Conservation (phyloP, 2,888 invertebrate genomes). For the Tiliacea citrago region DNA sequence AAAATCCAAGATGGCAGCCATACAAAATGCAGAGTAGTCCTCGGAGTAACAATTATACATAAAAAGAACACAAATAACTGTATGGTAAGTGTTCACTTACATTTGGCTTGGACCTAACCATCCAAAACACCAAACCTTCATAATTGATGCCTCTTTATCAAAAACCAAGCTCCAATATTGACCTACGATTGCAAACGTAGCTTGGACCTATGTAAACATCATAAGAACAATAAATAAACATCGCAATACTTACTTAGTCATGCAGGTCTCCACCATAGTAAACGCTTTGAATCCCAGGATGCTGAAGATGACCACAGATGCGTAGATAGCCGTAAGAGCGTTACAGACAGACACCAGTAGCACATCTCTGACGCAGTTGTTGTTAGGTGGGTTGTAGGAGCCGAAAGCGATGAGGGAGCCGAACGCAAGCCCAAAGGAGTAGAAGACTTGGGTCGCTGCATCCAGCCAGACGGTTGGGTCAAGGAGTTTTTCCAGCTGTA, state of each 20-base stretch:
- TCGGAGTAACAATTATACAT: too few species aligned
- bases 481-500: slow-evolving; percentile 94
- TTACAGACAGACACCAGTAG: slow-evolving; percentile 97
- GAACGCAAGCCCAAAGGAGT: slow-evolving; percentile 98
- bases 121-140: too few species aligned
- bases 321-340: slow-evolving; percentile 98
- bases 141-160: too few species aligned
- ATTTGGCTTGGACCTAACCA: too few species aligned
- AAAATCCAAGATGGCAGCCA: too few species aligned
- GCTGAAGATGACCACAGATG: slow-evolving; percentile 98
- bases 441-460: slow-evolving; percentile 99
- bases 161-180: background rate
- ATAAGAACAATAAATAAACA: background rate
- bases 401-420: slow-evolving; percentile 99
- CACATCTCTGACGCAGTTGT: slow-evolving; percentile 98
- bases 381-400: slow-evolving; percentile 98
- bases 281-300: slow-evolving; percentile 99
- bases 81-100: too few species aligned
- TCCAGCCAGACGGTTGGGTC: slow-evolving; percentile 98
- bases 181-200: too few species aligned
- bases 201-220: background rate
- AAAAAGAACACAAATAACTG: too few species aligned
- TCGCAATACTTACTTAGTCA: slow-evolving; percentile 85
- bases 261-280: slow-evolving; percentile 96
- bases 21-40: too few species aligned